Evolutionary conservation across 2,113 vertebrate species (phyloP).

Genomic region (Sinocyclocheilus anshuiensis): DNA sequence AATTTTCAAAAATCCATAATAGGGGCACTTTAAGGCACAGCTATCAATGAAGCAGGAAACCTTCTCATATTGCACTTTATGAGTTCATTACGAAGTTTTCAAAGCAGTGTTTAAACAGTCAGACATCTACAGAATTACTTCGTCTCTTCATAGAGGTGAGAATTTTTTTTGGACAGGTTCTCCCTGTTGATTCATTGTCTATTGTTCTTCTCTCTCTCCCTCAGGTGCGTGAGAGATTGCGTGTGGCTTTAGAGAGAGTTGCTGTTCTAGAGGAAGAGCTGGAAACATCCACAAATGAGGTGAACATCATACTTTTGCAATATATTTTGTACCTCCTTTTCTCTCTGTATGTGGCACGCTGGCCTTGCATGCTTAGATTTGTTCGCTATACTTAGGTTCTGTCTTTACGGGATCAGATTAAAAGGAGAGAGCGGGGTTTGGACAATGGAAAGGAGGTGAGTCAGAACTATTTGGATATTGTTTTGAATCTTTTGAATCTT

Average conservation of each 20-base stretch:
- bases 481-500: neutral
- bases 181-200: neutral
- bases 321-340: neutral
- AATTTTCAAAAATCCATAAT: too few species aligned
- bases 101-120: neutral
- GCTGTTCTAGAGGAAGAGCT: conserved; percentile 86
- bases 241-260: conserved; percentile 89
- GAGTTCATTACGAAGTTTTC: too few species aligned
- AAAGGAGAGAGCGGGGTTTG: conserved; percentile 76
- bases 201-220: neutral
- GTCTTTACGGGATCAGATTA: conserved; percentile 77
- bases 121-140: neutral
- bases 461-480: neutral
- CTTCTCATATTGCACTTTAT: too few species aligned
- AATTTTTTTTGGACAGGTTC: neutral
- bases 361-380: conserved; percentile 31
- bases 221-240: conserved; percentile 89
- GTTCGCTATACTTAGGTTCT: conserved; percentile 64
- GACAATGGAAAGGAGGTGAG: conserved; percentile 79
- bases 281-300: conserved; percentile 88
- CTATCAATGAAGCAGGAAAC: too few species aligned
- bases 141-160: neutral
- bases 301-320: conserved; percentile 47
- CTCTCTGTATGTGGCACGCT: conserved; percentile 8
- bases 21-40: too few species aligned